Evolutionary conservation across 2,797 vertebrate genomes (phyloP).

Genomic region (Macropodus opercularis): DNA sequence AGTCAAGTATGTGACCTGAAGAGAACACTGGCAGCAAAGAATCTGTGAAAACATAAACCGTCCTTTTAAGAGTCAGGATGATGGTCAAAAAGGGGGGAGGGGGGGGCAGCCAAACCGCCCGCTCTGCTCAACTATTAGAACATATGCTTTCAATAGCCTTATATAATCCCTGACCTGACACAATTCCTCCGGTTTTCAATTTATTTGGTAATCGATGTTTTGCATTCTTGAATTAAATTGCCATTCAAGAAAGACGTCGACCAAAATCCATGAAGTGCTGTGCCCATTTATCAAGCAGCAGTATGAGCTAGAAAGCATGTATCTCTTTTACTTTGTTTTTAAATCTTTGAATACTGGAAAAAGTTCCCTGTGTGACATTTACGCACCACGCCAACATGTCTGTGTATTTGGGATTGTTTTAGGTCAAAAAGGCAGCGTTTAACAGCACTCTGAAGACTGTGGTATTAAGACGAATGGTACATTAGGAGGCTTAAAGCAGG

Average conservation of each 20-base stretch:
- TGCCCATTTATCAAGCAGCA: conserved; percentile 32
- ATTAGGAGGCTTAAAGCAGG: conserved; percentile 46
- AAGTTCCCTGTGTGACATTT: conserved; percentile 25
- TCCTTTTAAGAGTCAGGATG: conserved; percentile 39
- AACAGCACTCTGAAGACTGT: conserved; percentile 43
- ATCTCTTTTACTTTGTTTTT: conserved; percentile 22
- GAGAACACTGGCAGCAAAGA: conserved; percentile 11
- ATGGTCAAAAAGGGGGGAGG: conserved; percentile 14
- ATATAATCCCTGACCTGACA: conserved; percentile 73
- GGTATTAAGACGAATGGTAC: conserved; percentile 35
- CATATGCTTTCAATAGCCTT: conserved; percentile 81
- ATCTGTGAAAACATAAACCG: conserved; percentile 13
- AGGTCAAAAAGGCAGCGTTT: conserved; percentile 39
- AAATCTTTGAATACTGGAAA: conserved; percentile 29
- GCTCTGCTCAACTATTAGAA: conserved; percentile 35
- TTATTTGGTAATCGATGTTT: conserved; percentile 57
- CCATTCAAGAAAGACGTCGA: conserved; percentile 36
- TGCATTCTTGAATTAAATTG: conserved; percentile 61
- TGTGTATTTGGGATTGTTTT: conserved; percentile 30
- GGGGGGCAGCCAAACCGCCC: conserved; percentile 34
- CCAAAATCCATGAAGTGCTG: conserved; percentile 44
- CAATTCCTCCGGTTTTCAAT: conserved; percentile 56
- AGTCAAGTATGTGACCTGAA: conserved; percentile 10
- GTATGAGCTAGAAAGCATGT: conserved; percentile 7
- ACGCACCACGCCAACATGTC: conserved; percentile 14